A percentile compares a stretch with the other conserved stretches of the same genome.
Conservation (phyloP, 2,797 vertebrate genomes). For the Catharus ustulatus region DNA sequence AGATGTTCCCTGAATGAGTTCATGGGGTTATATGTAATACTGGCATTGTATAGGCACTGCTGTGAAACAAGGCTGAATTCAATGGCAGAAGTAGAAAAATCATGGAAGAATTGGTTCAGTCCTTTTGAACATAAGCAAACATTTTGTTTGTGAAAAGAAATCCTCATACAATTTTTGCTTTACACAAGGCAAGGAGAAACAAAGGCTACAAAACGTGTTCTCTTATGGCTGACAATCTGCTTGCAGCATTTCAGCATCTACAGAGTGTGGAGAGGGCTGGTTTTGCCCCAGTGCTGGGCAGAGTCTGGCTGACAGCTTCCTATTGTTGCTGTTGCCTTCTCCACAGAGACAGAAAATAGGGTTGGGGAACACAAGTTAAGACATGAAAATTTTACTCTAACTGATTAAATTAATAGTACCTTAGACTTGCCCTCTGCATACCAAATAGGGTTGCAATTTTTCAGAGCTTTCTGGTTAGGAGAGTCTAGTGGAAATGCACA, state of each 20-base stretch:
- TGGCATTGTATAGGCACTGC: slow-evolving; percentile 12
- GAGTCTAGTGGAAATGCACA: background rate
- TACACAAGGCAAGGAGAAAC: background rate
- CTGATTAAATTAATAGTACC: background rate
- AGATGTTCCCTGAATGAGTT: slow-evolving; percentile 48
- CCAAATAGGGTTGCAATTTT: background rate
- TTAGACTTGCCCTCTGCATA: background rate
- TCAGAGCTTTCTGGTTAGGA: background rate
- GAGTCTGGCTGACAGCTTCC: background rate
- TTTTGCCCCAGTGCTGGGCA: background rate
- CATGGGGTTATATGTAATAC: slow-evolving; percentile 37
- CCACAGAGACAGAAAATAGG: background rate
- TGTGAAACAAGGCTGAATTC: slow-evolving; percentile 21
- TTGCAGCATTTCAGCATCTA: background rate
- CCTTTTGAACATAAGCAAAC: background rate
- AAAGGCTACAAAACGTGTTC: background rate
- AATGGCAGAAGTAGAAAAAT: slow-evolving; percentile 14
- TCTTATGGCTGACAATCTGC: background rate
- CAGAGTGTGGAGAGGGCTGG: rapidly evolving
- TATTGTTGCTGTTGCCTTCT: background rate
- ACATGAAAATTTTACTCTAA: background rate
- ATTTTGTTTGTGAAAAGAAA: background rate
- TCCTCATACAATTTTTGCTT: background rate
- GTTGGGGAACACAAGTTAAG: background rate
- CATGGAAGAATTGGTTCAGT: background rate